Percentiles rank a stretch among this genome's conserved stretches.
These are phyloP conservation scores for Diplodus puntazzo DNA, from an alignment of 2,797 vertebrate species.

Conservation along the genomic window DNA sequence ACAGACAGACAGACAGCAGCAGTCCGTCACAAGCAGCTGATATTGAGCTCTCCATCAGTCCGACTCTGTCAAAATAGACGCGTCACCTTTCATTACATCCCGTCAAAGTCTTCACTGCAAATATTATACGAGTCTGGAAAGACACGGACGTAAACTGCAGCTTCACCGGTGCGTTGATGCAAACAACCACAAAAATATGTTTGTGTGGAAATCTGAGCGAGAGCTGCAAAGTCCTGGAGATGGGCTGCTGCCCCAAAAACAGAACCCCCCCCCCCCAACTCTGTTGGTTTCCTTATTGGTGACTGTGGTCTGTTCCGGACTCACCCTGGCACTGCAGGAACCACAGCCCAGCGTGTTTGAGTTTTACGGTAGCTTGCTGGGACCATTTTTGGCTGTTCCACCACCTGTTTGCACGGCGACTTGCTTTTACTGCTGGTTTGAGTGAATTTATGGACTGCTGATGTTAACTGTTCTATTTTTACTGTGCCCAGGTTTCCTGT, in stretches of 20 bases:
- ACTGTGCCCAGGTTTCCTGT: slow-evolving; percentile 65
- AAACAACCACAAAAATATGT: background rate
- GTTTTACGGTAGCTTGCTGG: slow-evolving; percentile 29
- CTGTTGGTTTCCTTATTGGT: slow-evolving; percentile 14
- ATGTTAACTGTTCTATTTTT: slow-evolving; percentile 73
- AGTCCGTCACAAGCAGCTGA: too few species aligned
- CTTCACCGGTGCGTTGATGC: too few species aligned
- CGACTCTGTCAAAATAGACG: too few species aligned
- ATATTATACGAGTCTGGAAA: too few species aligned
- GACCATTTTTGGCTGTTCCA: slow-evolving; percentile 41
- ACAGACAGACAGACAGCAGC: too few species aligned
- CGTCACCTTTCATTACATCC: too few species aligned
- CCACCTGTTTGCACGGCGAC: slow-evolving; percentile 68
- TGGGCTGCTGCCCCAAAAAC: slow-evolving; percentile 40
- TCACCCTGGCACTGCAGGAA: background rate
- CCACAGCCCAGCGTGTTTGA: slow-evolving; percentile 22
- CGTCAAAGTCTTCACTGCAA: too few species aligned
- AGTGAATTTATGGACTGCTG: slow-evolving; percentile 75
- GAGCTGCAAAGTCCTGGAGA: slow-evolving; percentile 14
- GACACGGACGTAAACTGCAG: too few species aligned
- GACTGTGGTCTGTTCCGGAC: slow-evolving; percentile 24
- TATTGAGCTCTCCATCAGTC: too few species aligned
- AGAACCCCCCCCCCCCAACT: background rate
- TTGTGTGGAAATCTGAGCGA: slow-evolving; percentile 20
- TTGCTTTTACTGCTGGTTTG: slow-evolving; percentile 66